Percentiles rank a stretch among this genome's conserved stretches.
Evolutionary conservation across 2,888 invertebrate genomes (phyloP).

Genomic region (Erannis defoliaria): DNA sequence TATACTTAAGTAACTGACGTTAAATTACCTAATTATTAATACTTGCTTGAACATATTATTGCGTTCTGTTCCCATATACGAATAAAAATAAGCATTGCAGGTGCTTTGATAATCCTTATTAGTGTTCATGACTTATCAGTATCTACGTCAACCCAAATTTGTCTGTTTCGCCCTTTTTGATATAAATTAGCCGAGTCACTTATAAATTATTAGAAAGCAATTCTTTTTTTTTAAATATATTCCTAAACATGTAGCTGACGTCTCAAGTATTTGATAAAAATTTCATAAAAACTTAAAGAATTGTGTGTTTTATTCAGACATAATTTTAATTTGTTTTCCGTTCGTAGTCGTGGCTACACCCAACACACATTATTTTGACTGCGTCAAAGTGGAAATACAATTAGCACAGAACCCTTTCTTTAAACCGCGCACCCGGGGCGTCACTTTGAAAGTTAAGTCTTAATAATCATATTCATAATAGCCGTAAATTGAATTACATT

Average conservation of each 20-base stretch:
- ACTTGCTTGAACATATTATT: background rate
- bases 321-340: background rate
- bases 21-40: background rate
- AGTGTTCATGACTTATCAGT: background rate
- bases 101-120: background rate
- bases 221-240: background rate
- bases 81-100: background rate
- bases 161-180: background rate
- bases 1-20: too few relatives aligned
- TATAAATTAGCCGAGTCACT: background rate
- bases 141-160: background rate
- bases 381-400: conserved; percentile 16
- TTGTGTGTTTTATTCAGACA: too few relatives aligned
- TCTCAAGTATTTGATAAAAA: too few relatives aligned
- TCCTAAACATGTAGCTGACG: too few relatives aligned
- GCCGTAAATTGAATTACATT: conserved; percentile 58
- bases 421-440: conserved; percentile 29
- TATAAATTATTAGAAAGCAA: background rate
- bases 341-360: background rate
- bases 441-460: conserved; percentile 44
- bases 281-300: too few relatives aligned
- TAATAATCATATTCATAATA: conserved; percentile 51
- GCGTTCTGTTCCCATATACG: background rate
- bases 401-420: conserved; percentile 16
- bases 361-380: background rate